Evolutionary conservation across 1,140 invertebrate genomes (phyloP).

Genomic region (Zaprionus ghesquierei): DNA sequence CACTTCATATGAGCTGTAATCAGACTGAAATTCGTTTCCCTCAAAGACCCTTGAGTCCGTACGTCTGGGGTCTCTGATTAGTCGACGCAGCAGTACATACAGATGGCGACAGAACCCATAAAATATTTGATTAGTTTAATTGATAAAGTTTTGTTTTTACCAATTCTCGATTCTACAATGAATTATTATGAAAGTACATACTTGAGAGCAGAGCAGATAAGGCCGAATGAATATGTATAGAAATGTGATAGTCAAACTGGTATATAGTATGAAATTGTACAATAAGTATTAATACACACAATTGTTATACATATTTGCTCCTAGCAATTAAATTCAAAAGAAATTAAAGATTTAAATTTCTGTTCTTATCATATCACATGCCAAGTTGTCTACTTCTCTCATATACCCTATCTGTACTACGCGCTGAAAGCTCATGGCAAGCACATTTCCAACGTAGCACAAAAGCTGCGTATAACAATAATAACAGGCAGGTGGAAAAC

Average conservation of each 20-base stretch:
- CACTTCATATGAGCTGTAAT: conserved; percentile 56
- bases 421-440: background rate
- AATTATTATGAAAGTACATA: background rate
- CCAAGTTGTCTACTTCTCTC: too few relatives aligned
- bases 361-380: too few relatives aligned
- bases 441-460: too few relatives aligned
- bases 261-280: background rate
- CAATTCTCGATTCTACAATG: conserved; percentile 10
- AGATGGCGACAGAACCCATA: conserved; percentile 29
- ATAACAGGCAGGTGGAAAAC: background rate
- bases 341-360: too few relatives aligned
- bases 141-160: conserved; percentile 50
- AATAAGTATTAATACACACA: background rate
- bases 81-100: background rate
- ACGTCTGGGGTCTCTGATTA: conserved; percentile 54
- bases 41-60: conserved; percentile 1
- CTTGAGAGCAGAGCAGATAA: conserved; percentile 12
- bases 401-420: background rate
- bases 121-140: conserved; percentile 65
- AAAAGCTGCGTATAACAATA: background rate
- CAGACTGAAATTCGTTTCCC: conserved; percentile 55
- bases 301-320: too few relatives aligned
- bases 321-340: too few relatives aligned
- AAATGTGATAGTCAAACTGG: background rate
- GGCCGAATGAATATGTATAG: background rate